Conservation (phyloP, 1,140 invertebrate species). For the Drosophila insularis region DNA sequence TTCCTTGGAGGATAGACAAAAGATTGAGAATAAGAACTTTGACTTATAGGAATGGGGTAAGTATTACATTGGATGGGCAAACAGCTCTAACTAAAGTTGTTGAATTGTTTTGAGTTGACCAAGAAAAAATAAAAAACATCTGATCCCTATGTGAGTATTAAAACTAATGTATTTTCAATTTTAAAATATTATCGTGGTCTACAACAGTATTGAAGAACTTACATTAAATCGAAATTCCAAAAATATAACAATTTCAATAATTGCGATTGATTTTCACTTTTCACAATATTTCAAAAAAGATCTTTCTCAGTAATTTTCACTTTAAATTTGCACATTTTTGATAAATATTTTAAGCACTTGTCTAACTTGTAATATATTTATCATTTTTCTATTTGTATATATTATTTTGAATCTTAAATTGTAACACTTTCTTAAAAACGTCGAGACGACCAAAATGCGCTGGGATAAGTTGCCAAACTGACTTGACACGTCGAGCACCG, state of each 20-base stretch:
- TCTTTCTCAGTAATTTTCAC: constrained; percentile 34
- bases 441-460: constrained; percentile 38
- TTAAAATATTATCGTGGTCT: background rate
- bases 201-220: constrained; percentile 27
- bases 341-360: background rate
- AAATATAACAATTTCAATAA: constrained; percentile 6
- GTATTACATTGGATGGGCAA: too few species aligned
- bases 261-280: background rate
- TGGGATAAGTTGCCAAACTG: constrained; percentile 56
- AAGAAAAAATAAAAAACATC: background rate
- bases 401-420: constrained; percentile 6
- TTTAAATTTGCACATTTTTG: constrained; percentile 17
- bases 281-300: constrained; percentile 21
- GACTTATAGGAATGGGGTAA: too few species aligned
- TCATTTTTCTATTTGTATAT: background rate
- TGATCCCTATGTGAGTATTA: too few species aligned
- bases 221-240: constrained; percentile 38
- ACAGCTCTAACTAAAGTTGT: too few species aligned
- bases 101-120: too few species aligned
- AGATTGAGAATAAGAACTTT: too few species aligned
- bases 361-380: constrained; percentile 7
- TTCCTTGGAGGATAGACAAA: background rate
- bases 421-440: constrained; percentile 1
- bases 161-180: background rate
- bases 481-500: constrained; percentile 57